Evolutionary conservation across 2,797 vertebrate genomes (phyloP).

Genomic region (Pseudochromis fuscus): DNA sequence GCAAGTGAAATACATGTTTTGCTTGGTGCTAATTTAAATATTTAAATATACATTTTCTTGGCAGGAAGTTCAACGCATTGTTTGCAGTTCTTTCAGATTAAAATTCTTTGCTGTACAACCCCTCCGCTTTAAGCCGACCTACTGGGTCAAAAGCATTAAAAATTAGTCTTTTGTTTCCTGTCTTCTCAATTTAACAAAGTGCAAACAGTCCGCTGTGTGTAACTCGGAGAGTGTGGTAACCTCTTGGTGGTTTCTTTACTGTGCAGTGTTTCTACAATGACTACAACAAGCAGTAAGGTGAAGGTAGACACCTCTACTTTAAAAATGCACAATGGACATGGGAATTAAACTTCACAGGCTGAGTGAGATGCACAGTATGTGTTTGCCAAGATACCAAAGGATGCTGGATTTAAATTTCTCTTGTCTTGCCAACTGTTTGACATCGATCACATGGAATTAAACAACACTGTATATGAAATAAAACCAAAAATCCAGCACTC

Average conservation of each 20-base stretch:
- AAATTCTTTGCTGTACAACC: no score
- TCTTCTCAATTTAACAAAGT: constrained; percentile 2
- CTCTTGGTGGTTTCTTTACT: constrained; percentile 7
- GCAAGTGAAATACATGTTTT: no score
- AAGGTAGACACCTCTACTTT: constrained; percentile 5
- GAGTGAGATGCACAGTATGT: constrained; percentile 5
- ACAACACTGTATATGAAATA: not conserved
- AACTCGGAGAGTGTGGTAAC: constrained; percentile 21
- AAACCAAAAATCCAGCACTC: not conserved
- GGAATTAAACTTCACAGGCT: constrained; percentile 20
- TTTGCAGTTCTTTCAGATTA: no score
- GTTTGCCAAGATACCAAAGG: constrained; percentile 29
- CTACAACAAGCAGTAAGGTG: constrained; percentile 17
- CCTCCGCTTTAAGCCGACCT: no score
- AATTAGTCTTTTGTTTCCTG: constrained; percentile 14
- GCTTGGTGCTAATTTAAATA: no score
- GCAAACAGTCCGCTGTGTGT: no score
- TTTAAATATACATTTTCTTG: no score
- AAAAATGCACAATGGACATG: constrained; percentile 6
- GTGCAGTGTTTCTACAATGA: constrained; percentile 19
- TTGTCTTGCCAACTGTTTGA: constrained; percentile 36
- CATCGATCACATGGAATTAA: constrained; percentile 5
- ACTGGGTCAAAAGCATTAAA: no score
- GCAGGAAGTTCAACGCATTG: no score
- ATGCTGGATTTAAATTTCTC: not conserved